phyloP scores from a whole-genome alignment of 2,888 invertebrate genomes.

The Sympetrum striolatum region DNA sequence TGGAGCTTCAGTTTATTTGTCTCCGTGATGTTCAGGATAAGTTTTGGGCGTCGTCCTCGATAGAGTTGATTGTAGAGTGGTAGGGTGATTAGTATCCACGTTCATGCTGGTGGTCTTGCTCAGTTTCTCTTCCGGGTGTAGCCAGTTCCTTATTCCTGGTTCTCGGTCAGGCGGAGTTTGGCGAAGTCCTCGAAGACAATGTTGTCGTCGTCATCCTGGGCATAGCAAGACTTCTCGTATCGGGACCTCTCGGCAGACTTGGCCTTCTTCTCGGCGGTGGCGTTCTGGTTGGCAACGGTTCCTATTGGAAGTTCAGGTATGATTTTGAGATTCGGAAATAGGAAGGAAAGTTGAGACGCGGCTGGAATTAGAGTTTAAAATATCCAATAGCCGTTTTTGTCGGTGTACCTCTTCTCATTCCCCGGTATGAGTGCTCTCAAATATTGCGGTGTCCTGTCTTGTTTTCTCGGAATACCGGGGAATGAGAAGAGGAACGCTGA shows the following conservation, averaged over 20 bases:
- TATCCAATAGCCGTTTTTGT: too few relatives aligned
- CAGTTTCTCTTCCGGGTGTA: neutral
- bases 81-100: neutral
- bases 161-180: conserved; percentile 87
- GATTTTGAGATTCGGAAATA: too few relatives aligned
- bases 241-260: conserved; percentile 83
- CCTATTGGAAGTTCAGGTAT: conserved; percentile 59
- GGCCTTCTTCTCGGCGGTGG: conserved; percentile 81
- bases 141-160: conserved; percentile 65
- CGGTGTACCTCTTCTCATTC: too few relatives aligned
- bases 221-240: conserved; percentile 82
- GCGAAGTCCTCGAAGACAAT: conserved; percentile 98
- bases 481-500: too few relatives aligned
- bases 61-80: neutral
- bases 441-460: too few relatives aligned
- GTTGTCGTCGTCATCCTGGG: conserved; percentile 92
- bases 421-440: too few relatives aligned
- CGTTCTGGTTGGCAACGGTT: conserved; percentile 74
- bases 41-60: neutral
- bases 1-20: too few relatives aligned
- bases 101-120: neutral
- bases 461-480: too few relatives aligned
- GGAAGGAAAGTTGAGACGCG: too few relatives aligned
- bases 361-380: too few relatives aligned
- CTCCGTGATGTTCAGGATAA: neutral